A percentile compares a stretch with the other conserved stretches of the same genome.
phyloP scores from a whole-genome alignment of 2,888 invertebrate genomes.

The Oligia latruncula region DNA sequence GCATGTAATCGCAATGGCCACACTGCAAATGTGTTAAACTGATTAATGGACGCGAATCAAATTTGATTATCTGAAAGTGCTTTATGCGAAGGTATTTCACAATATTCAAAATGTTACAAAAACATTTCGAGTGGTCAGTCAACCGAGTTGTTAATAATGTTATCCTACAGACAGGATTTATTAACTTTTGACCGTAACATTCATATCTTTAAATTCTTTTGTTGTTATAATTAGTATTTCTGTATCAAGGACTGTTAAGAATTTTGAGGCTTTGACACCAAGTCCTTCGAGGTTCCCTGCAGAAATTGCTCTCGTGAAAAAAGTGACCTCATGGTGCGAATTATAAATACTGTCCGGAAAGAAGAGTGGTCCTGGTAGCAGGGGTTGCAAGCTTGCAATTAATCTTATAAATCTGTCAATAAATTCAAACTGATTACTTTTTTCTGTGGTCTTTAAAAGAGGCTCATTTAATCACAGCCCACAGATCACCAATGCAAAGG shows the following conservation, averaged over 20 bases:
- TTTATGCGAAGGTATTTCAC: constrained; percentile 68
- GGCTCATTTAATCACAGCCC: background rate
- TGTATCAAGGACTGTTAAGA: constrained; percentile 22
- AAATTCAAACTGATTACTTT: constrained; percentile 18
- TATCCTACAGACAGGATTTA: constrained; percentile 77
- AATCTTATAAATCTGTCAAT: constrained; percentile 13
- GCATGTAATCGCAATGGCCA: constrained; percentile 80
- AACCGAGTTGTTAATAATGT: constrained; percentile 75
- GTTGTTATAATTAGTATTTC: constrained; percentile 59
- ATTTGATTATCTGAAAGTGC: constrained; percentile 84
- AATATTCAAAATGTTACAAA: constrained; percentile 68
- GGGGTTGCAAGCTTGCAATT: background rate
- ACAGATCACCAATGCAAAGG: background rate
- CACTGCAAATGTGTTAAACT: constrained; percentile 85
- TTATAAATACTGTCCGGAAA: constrained; percentile 15
- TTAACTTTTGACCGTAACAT: constrained; percentile 78
- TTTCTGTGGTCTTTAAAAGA: background rate
- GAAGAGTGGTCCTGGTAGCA: constrained; percentile 4
- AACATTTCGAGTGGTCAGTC: constrained; percentile 69
- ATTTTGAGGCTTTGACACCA: constrained; percentile 15
- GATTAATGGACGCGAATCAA: constrained; percentile 86
- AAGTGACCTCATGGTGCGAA: background rate
- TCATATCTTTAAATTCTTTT: constrained; percentile 67
- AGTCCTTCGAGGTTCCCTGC: constrained; percentile 5
- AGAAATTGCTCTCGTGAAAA: background rate